Conservation (phyloP, 2,113 vertebrate species). For the Osmerus mordax region DNA sequence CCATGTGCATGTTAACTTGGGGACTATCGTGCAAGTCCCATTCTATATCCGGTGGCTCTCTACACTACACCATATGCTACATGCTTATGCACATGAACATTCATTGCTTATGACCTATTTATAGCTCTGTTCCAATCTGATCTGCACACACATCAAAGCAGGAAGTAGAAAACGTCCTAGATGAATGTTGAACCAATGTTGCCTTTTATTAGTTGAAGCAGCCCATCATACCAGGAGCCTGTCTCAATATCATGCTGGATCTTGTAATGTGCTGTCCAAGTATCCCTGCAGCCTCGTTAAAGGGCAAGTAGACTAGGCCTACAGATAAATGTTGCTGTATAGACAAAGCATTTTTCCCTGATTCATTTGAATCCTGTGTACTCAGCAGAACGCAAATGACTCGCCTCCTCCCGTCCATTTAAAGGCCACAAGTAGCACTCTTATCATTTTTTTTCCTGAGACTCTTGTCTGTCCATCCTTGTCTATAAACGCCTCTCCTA, state of each 20-base stretch:
- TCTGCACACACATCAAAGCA: not conserved
- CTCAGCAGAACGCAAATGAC: not conserved
- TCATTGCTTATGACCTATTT: conserved; percentile 37
- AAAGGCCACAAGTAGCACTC: too few species aligned
- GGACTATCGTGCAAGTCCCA: conserved; percentile 10
- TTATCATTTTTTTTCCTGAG: too few species aligned
- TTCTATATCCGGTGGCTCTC: conserved; percentile 24
- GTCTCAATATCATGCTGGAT: too few species aligned
- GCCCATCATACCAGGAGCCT: too few species aligned
- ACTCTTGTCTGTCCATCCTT: not conserved
- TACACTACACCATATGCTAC: conserved; percentile 36
- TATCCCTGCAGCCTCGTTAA: not conserved
- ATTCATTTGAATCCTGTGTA: conserved; percentile 2
- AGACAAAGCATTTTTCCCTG: not conserved
- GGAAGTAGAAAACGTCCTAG: not conserved
- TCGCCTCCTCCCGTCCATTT: too few species aligned
- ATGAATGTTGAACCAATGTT: too few species aligned
- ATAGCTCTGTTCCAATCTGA: not conserved
- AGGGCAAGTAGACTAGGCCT: not conserved
- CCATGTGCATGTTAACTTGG: not conserved
- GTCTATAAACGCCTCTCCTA: not conserved
- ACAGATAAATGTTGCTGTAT: not conserved
- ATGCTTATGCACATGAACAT: conserved; percentile 38
- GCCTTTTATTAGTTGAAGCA: too few species aligned
- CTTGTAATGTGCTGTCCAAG: too few species aligned